Evolutionary conservation across 2,888 invertebrate species (phyloP).

Genomic region (Thereva unica): DNA sequence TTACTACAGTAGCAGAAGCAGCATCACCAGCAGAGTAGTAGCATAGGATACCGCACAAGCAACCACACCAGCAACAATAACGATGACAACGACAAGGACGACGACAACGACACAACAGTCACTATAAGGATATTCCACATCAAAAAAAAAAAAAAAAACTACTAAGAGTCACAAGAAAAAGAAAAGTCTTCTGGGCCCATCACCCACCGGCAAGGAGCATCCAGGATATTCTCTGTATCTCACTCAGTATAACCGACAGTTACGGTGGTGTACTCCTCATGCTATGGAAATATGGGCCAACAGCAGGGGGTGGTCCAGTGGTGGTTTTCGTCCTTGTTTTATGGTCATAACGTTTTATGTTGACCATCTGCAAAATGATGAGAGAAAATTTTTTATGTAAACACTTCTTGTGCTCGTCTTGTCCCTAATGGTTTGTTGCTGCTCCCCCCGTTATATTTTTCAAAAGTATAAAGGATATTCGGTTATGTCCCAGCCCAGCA

Average conservation of each 20-base stretch:
- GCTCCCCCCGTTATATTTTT: constrained; percentile 8
- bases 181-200: too few species aligned
- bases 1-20: neutral
- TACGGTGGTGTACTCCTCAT: neutral
- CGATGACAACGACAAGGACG: too few species aligned
- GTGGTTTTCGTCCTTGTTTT: constrained; percentile 15
- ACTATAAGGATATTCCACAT: too few species aligned
- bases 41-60: constrained; percentile 2
- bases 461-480: neutral
- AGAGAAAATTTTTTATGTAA: constrained; percentile 31
- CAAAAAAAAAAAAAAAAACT: too few species aligned
- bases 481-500: too few species aligned
- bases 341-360: constrained; percentile 27
- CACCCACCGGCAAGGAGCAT: too few species aligned
- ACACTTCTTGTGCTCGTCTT: constrained; percentile 25
- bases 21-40: neutral
- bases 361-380: constrained; percentile 28
- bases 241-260: neutral
- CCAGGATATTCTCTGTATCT: neutral
- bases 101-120: too few species aligned
- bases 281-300: too few species aligned
- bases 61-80: neutral
- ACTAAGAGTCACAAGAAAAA: too few species aligned
- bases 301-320: neutral
- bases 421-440: constrained; percentile 18